Evolutionary conservation across 2,113 vertebrate species (phyloP).

Genomic region (Butastur rufipennis): DNA sequence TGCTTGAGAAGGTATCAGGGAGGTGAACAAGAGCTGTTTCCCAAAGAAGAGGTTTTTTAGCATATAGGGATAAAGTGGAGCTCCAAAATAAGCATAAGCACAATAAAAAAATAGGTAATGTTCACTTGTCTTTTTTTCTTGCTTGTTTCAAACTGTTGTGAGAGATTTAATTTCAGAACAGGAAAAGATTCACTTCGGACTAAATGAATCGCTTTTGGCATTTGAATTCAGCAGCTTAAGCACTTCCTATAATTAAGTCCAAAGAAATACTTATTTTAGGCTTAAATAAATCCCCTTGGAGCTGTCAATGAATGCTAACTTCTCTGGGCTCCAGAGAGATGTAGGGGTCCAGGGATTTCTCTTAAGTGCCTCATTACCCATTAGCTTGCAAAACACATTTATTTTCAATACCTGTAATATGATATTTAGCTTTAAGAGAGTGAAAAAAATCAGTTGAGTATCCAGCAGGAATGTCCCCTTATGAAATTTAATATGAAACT

Average conservation of each 20-base stretch:
- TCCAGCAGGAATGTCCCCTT: not conserved
- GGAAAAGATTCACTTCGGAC: conserved; percentile 48
- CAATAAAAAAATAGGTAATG: not conserved
- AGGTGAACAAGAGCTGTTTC: not conserved
- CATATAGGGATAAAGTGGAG: not conserved
- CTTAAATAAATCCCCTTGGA: conserved; percentile 70
- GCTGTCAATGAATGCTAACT: conserved; percentile 49
- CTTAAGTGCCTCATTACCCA: conserved; percentile 43
- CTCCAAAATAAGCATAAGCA: not conserved
- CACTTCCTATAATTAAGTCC: conserved; percentile 56
- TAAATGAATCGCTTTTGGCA: conserved; percentile 60
- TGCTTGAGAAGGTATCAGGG: not conserved
- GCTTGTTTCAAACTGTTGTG: conserved; percentile 20
- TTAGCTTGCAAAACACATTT: conserved; percentile 45
- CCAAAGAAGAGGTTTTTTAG: not conserved
- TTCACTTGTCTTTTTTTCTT: not conserved
- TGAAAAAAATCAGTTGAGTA: not conserved
- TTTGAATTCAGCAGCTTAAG: conserved; percentile 46
- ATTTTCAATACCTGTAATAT: conserved; percentile 43
- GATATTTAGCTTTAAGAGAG: conserved; percentile 34
- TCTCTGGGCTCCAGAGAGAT: conserved; percentile 33
- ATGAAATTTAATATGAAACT: conserved; percentile 49
- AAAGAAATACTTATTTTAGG: conserved; percentile 61
- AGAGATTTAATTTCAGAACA: conserved; percentile 62
- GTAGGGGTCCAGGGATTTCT: not conserved